Percentiles rank a stretch among this genome's conserved stretches.
Conservation (phyloP, 2,888 invertebrate species). For the Troilus luridus region DNA sequence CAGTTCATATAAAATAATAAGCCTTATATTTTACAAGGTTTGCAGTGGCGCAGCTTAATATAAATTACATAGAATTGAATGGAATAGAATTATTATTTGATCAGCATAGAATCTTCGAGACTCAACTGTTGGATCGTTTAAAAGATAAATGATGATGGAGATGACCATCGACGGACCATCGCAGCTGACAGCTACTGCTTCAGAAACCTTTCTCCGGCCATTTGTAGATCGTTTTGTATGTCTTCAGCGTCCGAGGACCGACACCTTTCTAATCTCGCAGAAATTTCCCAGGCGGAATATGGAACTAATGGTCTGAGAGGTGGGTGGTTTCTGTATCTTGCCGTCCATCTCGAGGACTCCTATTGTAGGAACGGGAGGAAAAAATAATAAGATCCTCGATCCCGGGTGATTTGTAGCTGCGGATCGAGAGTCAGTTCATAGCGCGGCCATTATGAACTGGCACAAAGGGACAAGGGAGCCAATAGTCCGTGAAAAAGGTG, state of each 20-base stretch:
- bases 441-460: conserved; percentile 31
- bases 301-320: conserved; percentile 53
- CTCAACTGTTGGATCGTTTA: background rate
- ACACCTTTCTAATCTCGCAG: conserved; percentile 41
- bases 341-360: conserved; percentile 24
- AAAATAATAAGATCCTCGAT: conserved; percentile 36
- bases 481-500: conserved; percentile 49
- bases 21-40: too few relatives aligned
- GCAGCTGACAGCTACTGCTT: conserved; percentile 26
- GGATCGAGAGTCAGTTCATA: conserved; percentile 32
- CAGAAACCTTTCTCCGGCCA: conserved; percentile 24
- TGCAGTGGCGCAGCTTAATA: too few relatives aligned
- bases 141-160: background rate
- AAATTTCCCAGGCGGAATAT: conserved; percentile 37
- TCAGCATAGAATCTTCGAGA: background rate
- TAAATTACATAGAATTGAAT: too few relatives aligned
- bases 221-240: conserved; percentile 37
- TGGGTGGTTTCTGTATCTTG: conserved; percentile 44
- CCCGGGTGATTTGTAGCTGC: conserved; percentile 12
- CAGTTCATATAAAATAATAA: too few relatives aligned
- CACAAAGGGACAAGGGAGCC: conserved; percentile 22
- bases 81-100: background rate
- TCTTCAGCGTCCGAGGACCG: conserved; percentile 13
- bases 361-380: conserved; percentile 1
- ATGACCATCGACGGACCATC: background rate